A percentile compares a stretch with the other conserved stretches of the same genome.
These are phyloP conservation scores for Agrochola circellaris DNA, from an alignment of 2,888 invertebrate genomes.

Conservation along the genomic window DNA sequence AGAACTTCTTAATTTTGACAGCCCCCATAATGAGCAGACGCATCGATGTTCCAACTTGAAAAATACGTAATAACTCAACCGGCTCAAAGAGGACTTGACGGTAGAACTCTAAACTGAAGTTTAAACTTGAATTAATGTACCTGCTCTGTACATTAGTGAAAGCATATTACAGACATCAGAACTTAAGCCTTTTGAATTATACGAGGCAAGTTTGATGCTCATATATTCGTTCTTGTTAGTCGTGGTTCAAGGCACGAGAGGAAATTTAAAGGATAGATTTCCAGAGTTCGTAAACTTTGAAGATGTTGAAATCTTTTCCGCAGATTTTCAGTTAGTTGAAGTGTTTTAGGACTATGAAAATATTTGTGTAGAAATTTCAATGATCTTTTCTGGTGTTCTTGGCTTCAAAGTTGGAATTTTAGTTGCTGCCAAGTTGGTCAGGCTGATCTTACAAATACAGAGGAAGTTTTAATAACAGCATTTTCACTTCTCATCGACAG, in stretches of 20 bases:
- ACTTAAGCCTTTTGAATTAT: slow-evolving; percentile 80
- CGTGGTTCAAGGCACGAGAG: slow-evolving; percentile 60
- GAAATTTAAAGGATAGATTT: slow-evolving; percentile 27
- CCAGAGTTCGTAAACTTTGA: slow-evolving; percentile 40
- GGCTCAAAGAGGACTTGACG: slow-evolving; percentile 32
- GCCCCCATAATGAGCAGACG: slow-evolving; percentile 7
- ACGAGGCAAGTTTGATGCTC: slow-evolving; percentile 81
- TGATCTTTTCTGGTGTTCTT: slow-evolving; percentile 2
- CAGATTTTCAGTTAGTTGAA: slow-evolving; percentile 27
- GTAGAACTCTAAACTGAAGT: slow-evolving; percentile 48
- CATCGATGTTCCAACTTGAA: slow-evolving; percentile 38
- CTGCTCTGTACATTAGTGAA: slow-evolving; percentile 64
- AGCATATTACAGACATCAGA: slow-evolving; percentile 73
- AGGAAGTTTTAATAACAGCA: neutral
- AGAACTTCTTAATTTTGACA: slow-evolving; percentile 8
- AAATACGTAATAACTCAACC: slow-evolving; percentile 51
- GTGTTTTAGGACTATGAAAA: slow-evolving; percentile 22
- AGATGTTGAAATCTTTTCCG: slow-evolving; percentile 33
- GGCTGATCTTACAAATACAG: neutral
- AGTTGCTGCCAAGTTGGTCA: slow-evolving; percentile 10
- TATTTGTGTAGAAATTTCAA: slow-evolving; percentile 24
- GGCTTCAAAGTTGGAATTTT: slow-evolving; percentile 20
- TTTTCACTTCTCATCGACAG: no score
- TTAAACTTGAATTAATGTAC: slow-evolving; percentile 67
- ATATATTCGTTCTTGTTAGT: slow-evolving; percentile 69